Evolutionary conservation across 1,140 invertebrate species (phyloP), one percentile per base, ranked within the genome.

Genomic region (Bombus picipes): DNA sequence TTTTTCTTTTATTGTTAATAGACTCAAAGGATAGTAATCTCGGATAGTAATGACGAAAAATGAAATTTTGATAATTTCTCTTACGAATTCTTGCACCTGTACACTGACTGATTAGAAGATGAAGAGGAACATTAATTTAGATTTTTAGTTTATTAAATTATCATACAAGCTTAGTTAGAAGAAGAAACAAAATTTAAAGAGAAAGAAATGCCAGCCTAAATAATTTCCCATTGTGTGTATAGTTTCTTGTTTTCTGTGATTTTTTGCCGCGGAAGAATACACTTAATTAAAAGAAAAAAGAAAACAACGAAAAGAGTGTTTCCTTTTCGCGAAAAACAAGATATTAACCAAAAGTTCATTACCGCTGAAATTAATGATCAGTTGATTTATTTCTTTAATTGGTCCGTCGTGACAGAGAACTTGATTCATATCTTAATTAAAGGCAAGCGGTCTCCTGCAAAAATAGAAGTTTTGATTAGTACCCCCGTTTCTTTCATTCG

Each of bases 381-480:
- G 15, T 32, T 10, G 57, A 71, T 73, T 65, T 39, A 43, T 47
- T 82, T 65, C 57, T 43, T 82, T 74, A 71, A 73, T 82, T 82
- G n/a, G 22, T 8, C 18, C 12, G 1, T 8, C 37, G 39, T 22
- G 28, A 41, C 15, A 15, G 47, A 53, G 18, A 53, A 53, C 47
- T 22, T 53, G 57, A 47, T 66, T 39, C 32, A 9, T 1, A 6
- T 41, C 10, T 66, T 82, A 47, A 82, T 82, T 66, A 39, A 75
- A 53, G 47, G 4, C 47, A 18, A 6, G 25, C 32, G 9, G 8
- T 25, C 25, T 0, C 6, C 39, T 39, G 39, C 28, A n/a, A 37
- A 68, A 68, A 10, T 37, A 13, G 0, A 34, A 22, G 2, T 25
- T 10, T 22, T 6, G 13, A 34, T 18, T 9, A 68, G 8, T 9